Percentiles rank a stretch among this genome's conserved stretches.
These are phyloP conservation scores for Stegodyphus dumicola DNA, from an alignment of 1,140 invertebrate species.

Conservation along the genomic window DNA sequence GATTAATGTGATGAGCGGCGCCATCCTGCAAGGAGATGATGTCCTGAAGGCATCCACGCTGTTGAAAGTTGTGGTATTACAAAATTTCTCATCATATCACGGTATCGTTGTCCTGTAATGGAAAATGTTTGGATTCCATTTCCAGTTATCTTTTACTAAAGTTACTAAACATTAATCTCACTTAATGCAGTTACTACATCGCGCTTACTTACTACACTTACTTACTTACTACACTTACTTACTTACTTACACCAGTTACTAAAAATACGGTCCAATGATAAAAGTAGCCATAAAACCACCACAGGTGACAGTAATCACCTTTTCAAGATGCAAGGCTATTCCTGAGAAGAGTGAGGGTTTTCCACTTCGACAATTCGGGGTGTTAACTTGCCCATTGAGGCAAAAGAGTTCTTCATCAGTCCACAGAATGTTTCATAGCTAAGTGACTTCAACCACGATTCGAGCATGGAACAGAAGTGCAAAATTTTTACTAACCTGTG, in stretches of 20 bases:
- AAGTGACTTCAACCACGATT: not conserved
- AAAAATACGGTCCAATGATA: not conserved
- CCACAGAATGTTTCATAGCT: not conserved
- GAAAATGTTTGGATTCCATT: not conserved
- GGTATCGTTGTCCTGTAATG: not conserved
- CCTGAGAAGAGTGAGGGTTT: not conserved
- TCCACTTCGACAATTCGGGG: not conserved
- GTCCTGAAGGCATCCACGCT: not conserved
- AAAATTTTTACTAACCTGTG: no score
- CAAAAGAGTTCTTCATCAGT: not conserved
- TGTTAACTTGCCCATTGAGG: not conserved
- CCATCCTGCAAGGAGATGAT: not conserved
- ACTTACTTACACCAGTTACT: no score
- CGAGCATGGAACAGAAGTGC: not conserved
- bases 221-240: no score
- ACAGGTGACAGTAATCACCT: not conserved
- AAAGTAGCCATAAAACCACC: not conserved
- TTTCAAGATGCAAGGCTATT: not conserved
- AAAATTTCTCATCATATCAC: not conserved
- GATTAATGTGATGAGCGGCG: not conserved
- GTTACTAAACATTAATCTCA: no score
- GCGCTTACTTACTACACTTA: no score
- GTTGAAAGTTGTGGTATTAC: not conserved
- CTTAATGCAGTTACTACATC: no score
- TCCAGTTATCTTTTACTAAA: not conserved